These are phyloP conservation scores for Trachelus troglodyta DNA, from an alignment of 2,888 invertebrate genomes.

Conservation along the genomic window DNA sequence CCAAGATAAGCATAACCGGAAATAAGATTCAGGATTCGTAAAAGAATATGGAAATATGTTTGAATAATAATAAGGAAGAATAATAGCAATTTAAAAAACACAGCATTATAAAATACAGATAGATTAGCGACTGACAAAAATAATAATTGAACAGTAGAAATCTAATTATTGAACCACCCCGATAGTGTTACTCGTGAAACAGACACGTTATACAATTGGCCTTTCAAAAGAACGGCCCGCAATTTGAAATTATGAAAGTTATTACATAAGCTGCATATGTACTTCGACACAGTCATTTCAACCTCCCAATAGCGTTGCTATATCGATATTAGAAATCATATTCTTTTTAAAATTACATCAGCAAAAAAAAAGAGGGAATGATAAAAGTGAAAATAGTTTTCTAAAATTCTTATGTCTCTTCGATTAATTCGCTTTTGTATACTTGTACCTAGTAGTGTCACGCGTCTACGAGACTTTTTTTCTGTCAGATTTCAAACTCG, in stretches of 20 bases:
- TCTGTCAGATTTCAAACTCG: neutral
- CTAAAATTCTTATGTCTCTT: neutral
- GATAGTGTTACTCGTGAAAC: neutral
- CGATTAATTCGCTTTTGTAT: neutral
- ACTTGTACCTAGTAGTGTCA: neutral
- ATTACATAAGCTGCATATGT: conserved; percentile 23
- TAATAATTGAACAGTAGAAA: neutral
- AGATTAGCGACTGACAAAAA: neutral
- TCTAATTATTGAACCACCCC: too few relatives aligned
- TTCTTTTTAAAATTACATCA: neutral
- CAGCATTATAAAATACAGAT: neutral
- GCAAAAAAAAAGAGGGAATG: neutral
- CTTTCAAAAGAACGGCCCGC: neutral
- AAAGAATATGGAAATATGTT: neutral
- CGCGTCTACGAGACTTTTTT: neutral
- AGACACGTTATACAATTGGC: neutral
- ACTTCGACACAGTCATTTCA: conserved; percentile 14
- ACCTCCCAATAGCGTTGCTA: neutral
- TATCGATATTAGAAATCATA: neutral
- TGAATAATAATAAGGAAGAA: neutral
- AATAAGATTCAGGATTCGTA: neutral
- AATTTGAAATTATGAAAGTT: conserved; percentile 31
- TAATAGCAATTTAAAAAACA: neutral
- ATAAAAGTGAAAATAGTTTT: neutral
- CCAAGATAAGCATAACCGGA: neutral